These are phyloP conservation scores for Aproaerema taeniolella DNA, from an alignment of 2,888 invertebrate species.

Conservation along the genomic window DNA sequence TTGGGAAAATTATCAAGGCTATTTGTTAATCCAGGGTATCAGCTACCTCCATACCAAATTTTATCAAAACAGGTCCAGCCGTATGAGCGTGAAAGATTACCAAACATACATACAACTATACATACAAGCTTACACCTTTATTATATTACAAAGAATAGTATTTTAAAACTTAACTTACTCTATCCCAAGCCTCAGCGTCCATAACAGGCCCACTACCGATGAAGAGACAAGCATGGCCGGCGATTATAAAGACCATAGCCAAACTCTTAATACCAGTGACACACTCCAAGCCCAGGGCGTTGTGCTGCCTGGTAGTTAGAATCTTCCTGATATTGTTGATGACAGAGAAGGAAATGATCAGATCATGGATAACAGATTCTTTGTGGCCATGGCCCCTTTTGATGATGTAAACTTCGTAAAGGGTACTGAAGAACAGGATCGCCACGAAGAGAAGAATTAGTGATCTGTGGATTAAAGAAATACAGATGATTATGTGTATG, in stretches of 20 bases:
- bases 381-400: slow-evolving; percentile 39
- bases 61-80: too few relatives aligned
- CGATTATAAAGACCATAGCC: slow-evolving; percentile 82
- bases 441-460: slow-evolving; percentile 60
- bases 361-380: slow-evolving; percentile 41
- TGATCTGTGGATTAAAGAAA: slow-evolving; percentile 50
- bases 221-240: slow-evolving; percentile 82
- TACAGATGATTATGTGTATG: too few relatives aligned
- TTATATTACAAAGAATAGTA: too few relatives aligned
- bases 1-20: too few relatives aligned
- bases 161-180: too few relatives aligned
- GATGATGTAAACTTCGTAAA: slow-evolving; percentile 59
- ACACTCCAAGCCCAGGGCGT: slow-evolving; percentile 79
- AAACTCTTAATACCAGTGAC: slow-evolving; percentile 81
- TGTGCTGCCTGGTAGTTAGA: slow-evolving; percentile 72
- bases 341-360: slow-evolving; percentile 76
- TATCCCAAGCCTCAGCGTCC: slow-evolving; percentile 79
- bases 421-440: slow-evolving; percentile 61
- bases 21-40: too few relatives aligned
- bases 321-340: slow-evolving; percentile 79
- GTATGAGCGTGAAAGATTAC: too few relatives aligned
- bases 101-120: too few relatives aligned
- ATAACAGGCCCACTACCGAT: slow-evolving; percentile 81
- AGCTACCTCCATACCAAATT: too few relatives aligned
- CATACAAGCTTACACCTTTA: too few relatives aligned